Base-by-base conservation (phyloP, 2,113 vertebrate species). In the Callospermophilus lateralis region DNA sequence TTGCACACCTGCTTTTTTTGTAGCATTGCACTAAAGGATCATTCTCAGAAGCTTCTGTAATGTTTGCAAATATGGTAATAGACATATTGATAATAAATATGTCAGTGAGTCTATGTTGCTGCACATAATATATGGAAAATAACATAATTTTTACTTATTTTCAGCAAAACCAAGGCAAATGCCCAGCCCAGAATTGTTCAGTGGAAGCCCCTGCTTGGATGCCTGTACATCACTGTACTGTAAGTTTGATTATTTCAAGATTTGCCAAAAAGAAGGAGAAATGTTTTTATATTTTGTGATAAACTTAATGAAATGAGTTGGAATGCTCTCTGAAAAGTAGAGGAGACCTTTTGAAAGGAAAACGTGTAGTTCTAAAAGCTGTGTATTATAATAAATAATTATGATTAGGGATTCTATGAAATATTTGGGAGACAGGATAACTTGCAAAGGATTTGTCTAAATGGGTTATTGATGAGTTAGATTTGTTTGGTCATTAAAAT, bases 111-210 rank as follows among this genome's bases (percentile, higher is more conserved):
- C 9, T 96, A 67, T 73, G 48, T 63, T 96, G 78, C 72, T 97
- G 84, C 91, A 81, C 72, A 0, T 95, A 93, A 92, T 97, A 84
- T 97, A 97, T 97, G 97, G 94, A 98, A 97, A 39, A 28, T 98
- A 98, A 98, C 92, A 97, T 85, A n/a, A 12, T 97, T 97, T 98
- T 98, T 97, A 95, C 89, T 98, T 98, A 88, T 98, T 98, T 99
- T 86, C 97, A 99, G 99, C 99, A 99, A 96, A 99, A 98, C 95
- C 98, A 99, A 98, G 98, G 98, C 97, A 98, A 98, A 98, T 99
- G 98, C 95, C 99, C 99, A 84, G 97, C 98, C 92, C 98, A 98
- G 98, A 99, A 98, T 92, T 99, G 98, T 97, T 97, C 99, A 88
- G 98, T 99, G 30, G 98, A 99, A 98, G 98, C 98, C 42, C 98